These are phyloP conservation scores for Pseudococcus viburni DNA, from an alignment of 2,888 invertebrate genomes.

Conservation along the genomic window DNA sequence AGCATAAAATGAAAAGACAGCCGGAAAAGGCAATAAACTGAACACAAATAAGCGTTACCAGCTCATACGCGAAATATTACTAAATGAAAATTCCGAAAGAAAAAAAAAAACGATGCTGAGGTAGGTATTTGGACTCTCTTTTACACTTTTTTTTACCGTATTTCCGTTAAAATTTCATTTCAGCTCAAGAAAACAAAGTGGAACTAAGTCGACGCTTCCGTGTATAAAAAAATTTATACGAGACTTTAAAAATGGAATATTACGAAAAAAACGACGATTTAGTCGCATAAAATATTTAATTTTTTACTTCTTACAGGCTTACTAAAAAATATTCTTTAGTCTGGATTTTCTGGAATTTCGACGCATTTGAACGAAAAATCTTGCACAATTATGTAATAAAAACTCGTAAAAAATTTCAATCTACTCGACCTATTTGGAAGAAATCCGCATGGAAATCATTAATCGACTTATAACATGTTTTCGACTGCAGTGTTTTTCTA, in stretches of 20 bases:
- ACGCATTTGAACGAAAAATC: not conserved
- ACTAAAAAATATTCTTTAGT: not conserved
- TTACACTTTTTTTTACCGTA: not conserved
- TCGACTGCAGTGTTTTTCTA: not conserved
- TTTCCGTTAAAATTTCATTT: slow-evolving; percentile 1
- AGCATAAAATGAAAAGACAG: slow-evolving; percentile 49
- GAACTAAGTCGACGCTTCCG: not conserved
- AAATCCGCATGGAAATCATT: too few relatives aligned
- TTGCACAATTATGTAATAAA: too few relatives aligned
- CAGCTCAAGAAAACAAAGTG: not conserved
- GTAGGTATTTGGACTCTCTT: slow-evolving; percentile 7
- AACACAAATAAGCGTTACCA: slow-evolving; percentile 33
- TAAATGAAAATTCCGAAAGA: slow-evolving; percentile 3
- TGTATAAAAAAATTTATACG: not conserved
- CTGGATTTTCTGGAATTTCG: not conserved
- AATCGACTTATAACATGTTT: not conserved
- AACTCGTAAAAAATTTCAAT: too few relatives aligned
- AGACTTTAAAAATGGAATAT: slow-evolving; percentile 2
- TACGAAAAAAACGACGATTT: not conserved
- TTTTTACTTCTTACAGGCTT: not conserved
- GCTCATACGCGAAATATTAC: slow-evolving; percentile 44
- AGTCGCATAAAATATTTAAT: not conserved
- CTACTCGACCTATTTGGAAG: too few relatives aligned
- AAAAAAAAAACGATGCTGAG: not conserved
- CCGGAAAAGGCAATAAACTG: slow-evolving; percentile 53